Evolutionary conservation across 2,888 invertebrate species (phyloP).

Genomic region (Calephelis perditalis): DNA sequence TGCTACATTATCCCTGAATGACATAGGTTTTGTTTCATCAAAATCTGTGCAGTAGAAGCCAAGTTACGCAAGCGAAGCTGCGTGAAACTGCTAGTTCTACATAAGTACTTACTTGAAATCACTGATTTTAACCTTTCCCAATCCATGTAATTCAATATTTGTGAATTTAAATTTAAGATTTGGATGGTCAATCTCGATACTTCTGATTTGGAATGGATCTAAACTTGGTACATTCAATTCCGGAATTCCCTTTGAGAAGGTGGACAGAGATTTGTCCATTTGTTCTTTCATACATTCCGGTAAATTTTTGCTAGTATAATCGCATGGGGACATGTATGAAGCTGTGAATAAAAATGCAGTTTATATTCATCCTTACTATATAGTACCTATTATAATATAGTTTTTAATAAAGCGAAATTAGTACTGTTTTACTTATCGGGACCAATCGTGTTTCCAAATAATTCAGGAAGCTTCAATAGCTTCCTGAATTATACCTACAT

Average conservation of each 20-base stretch:
- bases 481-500: too few relatives aligned
- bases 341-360: neutral
- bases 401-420: too few relatives aligned
- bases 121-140: conserved; percentile 10
- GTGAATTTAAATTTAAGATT: conserved; percentile 12
- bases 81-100: too few relatives aligned
- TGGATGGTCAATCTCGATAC: conserved; percentile 12
- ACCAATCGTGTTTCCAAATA: too few relatives aligned
- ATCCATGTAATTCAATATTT: conserved; percentile 12
- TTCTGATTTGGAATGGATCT: conserved; percentile 12
- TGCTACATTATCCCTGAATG: too few relatives aligned
- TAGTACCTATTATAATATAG: too few relatives aligned
- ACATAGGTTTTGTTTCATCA: too few relatives aligned
- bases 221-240: conserved; percentile 12
- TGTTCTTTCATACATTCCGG: conserved; percentile 1
- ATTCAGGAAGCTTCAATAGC: too few relatives aligned
- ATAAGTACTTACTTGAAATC: conserved; percentile 11
- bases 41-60: too few relatives aligned
- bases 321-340: conserved; percentile 14
- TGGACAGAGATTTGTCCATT: conserved; percentile 9
- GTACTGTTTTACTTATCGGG: too few relatives aligned
- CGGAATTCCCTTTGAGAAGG: conserved; percentile 14
- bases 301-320: neutral
- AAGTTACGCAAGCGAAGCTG: too few relatives aligned
- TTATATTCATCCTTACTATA: too few relatives aligned